Conservation (phyloP, 2,888 invertebrate genomes). For the Nipponacmea schrenckii region DNA sequence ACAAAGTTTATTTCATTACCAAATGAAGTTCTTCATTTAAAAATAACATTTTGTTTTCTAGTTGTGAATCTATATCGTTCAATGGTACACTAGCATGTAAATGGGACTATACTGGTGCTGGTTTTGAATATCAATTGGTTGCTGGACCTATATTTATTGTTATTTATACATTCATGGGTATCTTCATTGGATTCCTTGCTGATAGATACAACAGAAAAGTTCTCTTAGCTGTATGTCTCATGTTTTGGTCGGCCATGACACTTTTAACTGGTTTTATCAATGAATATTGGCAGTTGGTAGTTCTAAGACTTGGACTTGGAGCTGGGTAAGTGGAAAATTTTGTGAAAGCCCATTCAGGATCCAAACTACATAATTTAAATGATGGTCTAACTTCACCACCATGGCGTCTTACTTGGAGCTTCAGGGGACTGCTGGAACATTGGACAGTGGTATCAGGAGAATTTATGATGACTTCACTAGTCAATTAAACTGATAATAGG, state of each 20-base stretch:
- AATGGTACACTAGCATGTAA: conserved; percentile 81
- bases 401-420: too few species aligned
- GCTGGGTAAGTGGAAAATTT: conserved; percentile 74
- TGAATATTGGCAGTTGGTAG: conserved; percentile 89
- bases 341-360: too few species aligned
- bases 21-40: too few species aligned
- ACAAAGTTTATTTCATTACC: too few species aligned
- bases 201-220: conserved; percentile 68
- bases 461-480: too few species aligned
- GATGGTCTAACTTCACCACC: too few species aligned
- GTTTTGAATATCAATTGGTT: conserved; percentile 89
- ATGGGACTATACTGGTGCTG: conserved; percentile 93
- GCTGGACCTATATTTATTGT: conserved; percentile 94
- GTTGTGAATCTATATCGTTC: conserved; percentile 31
- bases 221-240: conserved; percentile 80
- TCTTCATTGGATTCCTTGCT: conserved; percentile 82
- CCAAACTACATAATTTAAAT: background rate
- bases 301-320: conserved; percentile 86
- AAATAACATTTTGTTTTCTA: conserved; percentile 10
- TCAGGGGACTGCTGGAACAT: too few species aligned
- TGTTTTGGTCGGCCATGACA: conserved; percentile 85
- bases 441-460: too few species aligned
- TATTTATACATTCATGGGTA: conserved; percentile 88
- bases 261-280: conserved; percentile 85
- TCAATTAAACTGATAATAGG: too few species aligned